Evolutionary conservation across 2,113 vertebrate genomes (phyloP), one percentile per base, ranked within the genome.

Genomic region (Megaleporinus macrocephalus): DNA sequence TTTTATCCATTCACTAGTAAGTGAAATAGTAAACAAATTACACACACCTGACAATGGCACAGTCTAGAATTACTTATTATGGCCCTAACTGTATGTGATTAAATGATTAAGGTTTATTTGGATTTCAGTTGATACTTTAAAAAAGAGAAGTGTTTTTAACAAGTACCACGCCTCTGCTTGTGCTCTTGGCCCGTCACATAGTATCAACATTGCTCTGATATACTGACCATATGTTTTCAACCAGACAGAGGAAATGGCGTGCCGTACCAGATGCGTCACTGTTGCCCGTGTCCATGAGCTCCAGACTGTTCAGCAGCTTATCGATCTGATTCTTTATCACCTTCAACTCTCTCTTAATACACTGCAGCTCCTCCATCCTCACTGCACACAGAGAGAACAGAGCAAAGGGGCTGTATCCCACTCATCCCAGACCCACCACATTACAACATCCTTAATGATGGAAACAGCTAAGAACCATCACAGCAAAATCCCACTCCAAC

Each of bases 261-360:
- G 29, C n/a, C 41, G 47, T 87, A 93, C 91, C 94, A 29, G 85
- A 79, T 0, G 1, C 76, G 80, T 83, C 55, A 87, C 63, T 91
- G 87, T 83, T 90, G 78, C 87, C 87, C 86, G 89, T 88, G 83
- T 94, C 94, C 94, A 94, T 95, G 89, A 22, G 88, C 62, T 96
- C 94, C 82, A 96, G 90, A 22, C 89, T 94, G 88, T 94, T 91
- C 91, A 96, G 61, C 62, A 96, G 92, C n/a, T 78, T 90, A 51
- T 96, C 95, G 80, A 96, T 95, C 87, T 93, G 95, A 0, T 90
- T 93, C 89, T 96, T 96, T 87, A 96, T 96, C 86, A 92, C 90
- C 0, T 91, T 94, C 87, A 96, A 90, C 87, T 95, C 93, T 0
- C 85, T 91, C 78, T 93, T 93, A 89, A 96, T 95, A 82, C 91